A percentile compares a stretch with the other conserved stretches of the same genome.
These are phyloP conservation scores for Steromphala cineraria DNA, from an alignment of 2,888 invertebrate species.

Conservation along the genomic window DNA sequence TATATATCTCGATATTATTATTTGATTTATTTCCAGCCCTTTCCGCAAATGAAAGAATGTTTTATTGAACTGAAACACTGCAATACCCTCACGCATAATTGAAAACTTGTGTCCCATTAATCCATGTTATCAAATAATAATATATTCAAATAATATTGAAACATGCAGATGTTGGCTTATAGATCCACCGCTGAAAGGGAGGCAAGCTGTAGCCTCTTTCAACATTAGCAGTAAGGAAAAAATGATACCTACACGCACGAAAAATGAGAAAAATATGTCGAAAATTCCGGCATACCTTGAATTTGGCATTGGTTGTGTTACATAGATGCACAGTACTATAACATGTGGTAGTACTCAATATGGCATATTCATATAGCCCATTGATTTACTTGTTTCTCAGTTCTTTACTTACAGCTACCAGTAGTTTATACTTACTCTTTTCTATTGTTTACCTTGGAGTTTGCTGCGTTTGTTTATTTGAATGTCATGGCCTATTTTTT, in stretches of 20 bases:
- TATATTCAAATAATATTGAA: slow-evolving; percentile 17
- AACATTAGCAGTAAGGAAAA: background rate
- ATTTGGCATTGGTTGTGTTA: background rate
- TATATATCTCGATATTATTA: no score
- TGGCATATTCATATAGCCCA: no score
- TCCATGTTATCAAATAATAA: slow-evolving; percentile 14
- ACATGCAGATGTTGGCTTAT: background rate
- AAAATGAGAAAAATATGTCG: slow-evolving; percentile 15
- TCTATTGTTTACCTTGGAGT: no score
- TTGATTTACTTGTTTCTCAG: no score
- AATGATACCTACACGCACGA: background rate
- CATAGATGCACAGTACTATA: no score
- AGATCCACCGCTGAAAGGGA: background rate
- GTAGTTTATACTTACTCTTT: no score
- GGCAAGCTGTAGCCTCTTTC: background rate
- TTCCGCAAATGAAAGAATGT: background rate
- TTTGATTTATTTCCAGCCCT: no score
- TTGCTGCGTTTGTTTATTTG: background rate
- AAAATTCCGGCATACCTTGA: background rate
- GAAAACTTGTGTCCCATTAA: slow-evolving; percentile 10
- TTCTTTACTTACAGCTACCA: no score
- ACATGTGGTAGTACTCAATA: no score
- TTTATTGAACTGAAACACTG: background rate
- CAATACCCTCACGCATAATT: background rate
- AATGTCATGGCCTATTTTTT: background rate